Percentiles rank a stretch among this genome's conserved stretches.
Evolutionary conservation across 2,113 vertebrate species (phyloP).

Genomic region (Sander lucioperca): DNA sequence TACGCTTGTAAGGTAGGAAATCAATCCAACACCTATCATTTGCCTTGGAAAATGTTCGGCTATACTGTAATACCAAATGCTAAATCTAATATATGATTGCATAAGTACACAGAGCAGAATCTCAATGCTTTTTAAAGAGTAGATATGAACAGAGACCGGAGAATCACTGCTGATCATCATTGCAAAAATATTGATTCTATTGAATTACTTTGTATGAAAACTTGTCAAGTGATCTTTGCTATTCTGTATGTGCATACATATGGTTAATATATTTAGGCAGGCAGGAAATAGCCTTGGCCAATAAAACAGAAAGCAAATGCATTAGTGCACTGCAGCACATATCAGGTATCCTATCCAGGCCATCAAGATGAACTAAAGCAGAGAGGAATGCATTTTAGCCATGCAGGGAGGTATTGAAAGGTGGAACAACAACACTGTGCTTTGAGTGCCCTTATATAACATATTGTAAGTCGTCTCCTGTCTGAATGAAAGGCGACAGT

Average conservation of each 20-base stretch:
- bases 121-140: constrained; percentile 7
- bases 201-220: neutral
- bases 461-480: neutral
- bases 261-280: constrained; percentile 41
- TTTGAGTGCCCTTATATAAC: constrained; percentile 10
- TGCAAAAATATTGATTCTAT: neutral
- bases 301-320: constrained; percentile 67
- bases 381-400: constrained; percentile 39
- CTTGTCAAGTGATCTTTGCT: constrained; percentile 5
- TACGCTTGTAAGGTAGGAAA: constrained; percentile 43
- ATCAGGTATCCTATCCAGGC: constrained; percentile 69
- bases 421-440: constrained; percentile 18
- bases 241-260: constrained; percentile 28
- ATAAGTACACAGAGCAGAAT: neutral
- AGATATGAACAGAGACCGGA: neutral
- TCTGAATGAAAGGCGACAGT: constrained; percentile 19
- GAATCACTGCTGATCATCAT: neutral
- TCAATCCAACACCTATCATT: constrained; percentile 53
- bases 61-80: constrained; percentile 41
- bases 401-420: constrained; percentile 29
- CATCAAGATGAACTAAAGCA: constrained; percentile 44
- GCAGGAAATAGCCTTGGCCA: constrained; percentile 69
- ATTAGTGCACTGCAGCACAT: constrained; percentile 63
- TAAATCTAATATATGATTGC: constrained; percentile 39
- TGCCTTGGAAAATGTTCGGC: constrained; percentile 25